Evolutionary conservation across 2,113 vertebrate species (phyloP), one percentile per base, ranked within the genome.

Genomic region (Tympanuchus pallidicinctus): DNA sequence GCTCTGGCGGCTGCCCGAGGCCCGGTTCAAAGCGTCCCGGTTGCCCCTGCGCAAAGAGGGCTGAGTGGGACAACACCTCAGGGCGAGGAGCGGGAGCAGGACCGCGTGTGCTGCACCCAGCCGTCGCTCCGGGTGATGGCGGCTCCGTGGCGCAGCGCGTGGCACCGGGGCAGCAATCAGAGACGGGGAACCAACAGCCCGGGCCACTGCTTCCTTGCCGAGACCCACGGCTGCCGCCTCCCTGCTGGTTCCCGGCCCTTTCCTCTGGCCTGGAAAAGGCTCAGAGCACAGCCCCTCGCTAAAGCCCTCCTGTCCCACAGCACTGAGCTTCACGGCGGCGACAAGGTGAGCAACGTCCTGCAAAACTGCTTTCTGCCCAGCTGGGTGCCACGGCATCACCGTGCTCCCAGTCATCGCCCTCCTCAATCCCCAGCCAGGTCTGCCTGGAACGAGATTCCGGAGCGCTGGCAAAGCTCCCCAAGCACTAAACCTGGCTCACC

Each of bases 1-100:
- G 98, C 99, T 99, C 97, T 99, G 99, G 56, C 99, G 98, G 97
- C 99, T 99, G 97, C 99, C 98, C 2, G 99, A 99, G 47, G 99
- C 98, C 47, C 99, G 97, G 93, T 98, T 99, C 93, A 98, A 98
- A 93, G 98, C 97, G 12, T 99, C 99, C 43, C 99, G 97, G 97
- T 97, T 98, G 45, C 98, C 98, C 98, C 99, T 99, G 48, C 25
- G 98, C 28, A 50, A 90, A 94, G 86, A 97, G 1, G 73, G 12
- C 64, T 92, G 27, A 25, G 50, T 94, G 13, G 89, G 57, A 28
- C 4, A 0, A 2, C 36, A 36, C 11, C 21, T n/a, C 50, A 8
- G 20, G 0, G 27, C 0, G 13, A 48, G 52, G 52, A 52, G 56
- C 30, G 50, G 57, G 0, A 1, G n/a, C 47, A 24, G 67, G 48